Conservation (phyloP, 2,113 vertebrate genomes). For the Merops nubicus region DNA sequence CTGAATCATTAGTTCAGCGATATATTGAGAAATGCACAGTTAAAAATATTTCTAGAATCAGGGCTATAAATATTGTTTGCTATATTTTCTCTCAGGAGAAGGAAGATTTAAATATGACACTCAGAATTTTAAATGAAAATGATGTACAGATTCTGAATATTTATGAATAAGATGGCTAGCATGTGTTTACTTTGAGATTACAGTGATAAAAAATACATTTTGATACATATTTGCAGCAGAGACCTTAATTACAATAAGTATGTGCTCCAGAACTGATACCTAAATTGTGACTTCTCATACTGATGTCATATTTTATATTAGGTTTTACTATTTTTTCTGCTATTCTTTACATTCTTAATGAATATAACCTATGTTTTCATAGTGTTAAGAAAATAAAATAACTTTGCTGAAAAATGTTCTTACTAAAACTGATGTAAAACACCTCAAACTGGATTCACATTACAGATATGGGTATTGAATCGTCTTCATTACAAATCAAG, state of each 20-base stretch:
- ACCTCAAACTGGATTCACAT: not conserved
- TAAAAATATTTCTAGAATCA: not conserved
- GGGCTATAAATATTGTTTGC: not conserved
- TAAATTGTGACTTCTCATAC: not conserved
- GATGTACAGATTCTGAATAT: not conserved
- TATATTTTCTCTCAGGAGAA: not conserved
- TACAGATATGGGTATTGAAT: not conserved
- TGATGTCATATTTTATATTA: too few species aligned
- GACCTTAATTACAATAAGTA: not conserved
- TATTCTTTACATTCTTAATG: not conserved
- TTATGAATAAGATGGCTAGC: not conserved
- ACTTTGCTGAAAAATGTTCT: not conserved
- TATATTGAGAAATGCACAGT: not conserved
- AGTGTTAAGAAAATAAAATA: not conserved
- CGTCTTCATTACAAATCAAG: not conserved
- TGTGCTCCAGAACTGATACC: not conserved
- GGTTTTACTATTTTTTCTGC: not conserved
- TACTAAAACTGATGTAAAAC: not conserved
- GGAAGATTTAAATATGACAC: not conserved
- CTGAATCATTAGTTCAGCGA: not conserved
- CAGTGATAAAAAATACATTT: not conserved
- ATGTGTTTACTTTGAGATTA: not conserved
- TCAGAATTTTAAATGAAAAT: not conserved
- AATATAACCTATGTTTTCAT: not conserved
- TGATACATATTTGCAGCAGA: not conserved